Evolutionary conservation across 2,797 vertebrate genomes (phyloP).

Genomic region (Crocidura indochinensis): DNA sequence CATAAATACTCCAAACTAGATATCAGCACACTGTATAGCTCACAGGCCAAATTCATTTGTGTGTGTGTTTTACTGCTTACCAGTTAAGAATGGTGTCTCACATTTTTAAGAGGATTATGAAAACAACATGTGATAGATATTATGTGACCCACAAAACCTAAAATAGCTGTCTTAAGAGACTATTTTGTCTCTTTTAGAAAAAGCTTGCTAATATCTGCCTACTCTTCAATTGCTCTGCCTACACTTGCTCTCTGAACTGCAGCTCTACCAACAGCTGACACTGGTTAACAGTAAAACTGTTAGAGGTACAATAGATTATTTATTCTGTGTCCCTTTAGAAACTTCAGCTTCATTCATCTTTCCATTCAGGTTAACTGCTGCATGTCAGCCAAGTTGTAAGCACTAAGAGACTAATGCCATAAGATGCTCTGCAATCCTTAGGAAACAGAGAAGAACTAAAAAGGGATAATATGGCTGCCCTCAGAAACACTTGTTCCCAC

Average conservation of each 20-base stretch:
- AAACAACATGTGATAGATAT: slow-evolving; percentile 45
- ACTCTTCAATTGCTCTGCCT: background rate
- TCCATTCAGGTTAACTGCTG: slow-evolving; percentile 38
- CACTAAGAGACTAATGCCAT: slow-evolving; percentile 12
- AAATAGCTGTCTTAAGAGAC: slow-evolving; percentile 6
- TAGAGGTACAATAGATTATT: slow-evolving; percentile 18
- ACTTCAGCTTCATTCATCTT: slow-evolving; percentile 44
- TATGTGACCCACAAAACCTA: background rate
- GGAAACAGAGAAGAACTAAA: slow-evolving; percentile 43
- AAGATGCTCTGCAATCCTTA: slow-evolving; percentile 1
- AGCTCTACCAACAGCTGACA: background rate
- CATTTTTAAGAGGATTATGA: slow-evolving; percentile 27
- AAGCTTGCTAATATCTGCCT: slow-evolving; percentile 20
- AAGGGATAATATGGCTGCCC: background rate
- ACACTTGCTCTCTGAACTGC: background rate
- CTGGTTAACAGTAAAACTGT: slow-evolving; percentile 2
- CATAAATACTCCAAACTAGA: background rate
- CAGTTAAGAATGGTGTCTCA: slow-evolving; percentile 49
- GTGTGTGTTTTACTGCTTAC: slow-evolving; percentile 29
- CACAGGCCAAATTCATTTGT: slow-evolving; percentile 1
- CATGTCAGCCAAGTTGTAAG: background rate
- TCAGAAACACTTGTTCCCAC: background rate
- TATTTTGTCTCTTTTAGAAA: background rate
- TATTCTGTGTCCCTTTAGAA: slow-evolving; percentile 48
- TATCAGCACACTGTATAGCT: background rate